Base-by-base conservation (phyloP, 2,888 invertebrate species). In the Thymelicus acteon region DNA sequence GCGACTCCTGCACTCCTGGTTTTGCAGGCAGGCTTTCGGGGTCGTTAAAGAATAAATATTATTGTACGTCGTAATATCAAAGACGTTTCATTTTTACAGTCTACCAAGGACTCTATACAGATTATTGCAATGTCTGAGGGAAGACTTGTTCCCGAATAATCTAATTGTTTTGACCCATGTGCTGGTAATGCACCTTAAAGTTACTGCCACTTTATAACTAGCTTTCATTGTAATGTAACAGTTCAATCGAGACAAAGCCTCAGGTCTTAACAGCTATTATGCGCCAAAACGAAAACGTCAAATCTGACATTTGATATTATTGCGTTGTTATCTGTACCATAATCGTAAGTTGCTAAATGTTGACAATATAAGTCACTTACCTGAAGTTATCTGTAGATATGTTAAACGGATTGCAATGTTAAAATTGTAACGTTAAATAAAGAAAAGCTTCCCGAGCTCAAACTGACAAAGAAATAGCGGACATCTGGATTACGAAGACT, bases 301-400 rank as follows among this genome's bases (percentile, higher is more conserved):
- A 67, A 48, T 47, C 31, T 67, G 66, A 67, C 66, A 67, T 47
- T 60, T 67, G 39, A 67, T 58, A 58, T 66, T 58, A 67, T 60
- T 39, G 58, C 60, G 37, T 48, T 67, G 48, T 19, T 19, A 19
- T 15, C 66, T 19, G 8, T 54, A 24, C 54, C 48, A 7, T 48
- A 60, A 66, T 47, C 31, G 3, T 31, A 7, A 44, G 12, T n/a
- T 66, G 54, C 47, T n/a, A n/a, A 40, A 19, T 31, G 54, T 24
- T 54, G 24, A 24, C 10, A 10, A 12, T 10, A 49, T 6, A 15
- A 12, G 10, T 10, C 24, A 24, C 5, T 19, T 54, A 54, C 31
- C 54, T 54, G 10, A 24, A 2, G 54, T 19, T 54, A 54, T 54
- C 54, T 54, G 10, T 54, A 2, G 54, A 24, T 54, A 19, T 19